Conservation (phyloP, 2,888 invertebrate genomes). For the Protophormia terraenovae region DNA sequence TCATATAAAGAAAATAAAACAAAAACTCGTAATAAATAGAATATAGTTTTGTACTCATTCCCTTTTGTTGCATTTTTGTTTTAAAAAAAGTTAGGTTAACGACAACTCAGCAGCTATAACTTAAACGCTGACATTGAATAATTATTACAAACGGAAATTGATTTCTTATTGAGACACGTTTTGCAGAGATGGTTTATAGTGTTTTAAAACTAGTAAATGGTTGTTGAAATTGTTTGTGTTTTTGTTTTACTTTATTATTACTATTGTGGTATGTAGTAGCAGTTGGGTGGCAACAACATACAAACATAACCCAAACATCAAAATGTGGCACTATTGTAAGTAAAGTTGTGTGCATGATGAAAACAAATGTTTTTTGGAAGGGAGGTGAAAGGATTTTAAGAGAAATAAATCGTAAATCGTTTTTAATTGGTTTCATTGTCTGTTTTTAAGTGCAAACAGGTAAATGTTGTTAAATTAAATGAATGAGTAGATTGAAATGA, state of each 20-base stretch:
- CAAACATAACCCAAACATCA: not conserved
- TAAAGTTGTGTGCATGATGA: not conserved
- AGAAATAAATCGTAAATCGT: conserved; percentile 63
- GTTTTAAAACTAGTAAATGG: conserved; percentile 57
- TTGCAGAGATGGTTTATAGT: conserved; percentile 50
- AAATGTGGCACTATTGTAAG: not conserved
- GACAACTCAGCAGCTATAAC: conserved; percentile 44
- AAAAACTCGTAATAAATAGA: not conserved
- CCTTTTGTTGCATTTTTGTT: not conserved
- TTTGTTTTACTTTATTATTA: conserved; percentile 13
- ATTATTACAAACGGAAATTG: conserved; percentile 81
- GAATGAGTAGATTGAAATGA: conserved; percentile 50
- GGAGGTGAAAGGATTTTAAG: conserved; percentile 10
- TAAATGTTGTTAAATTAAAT: conserved; percentile 61
- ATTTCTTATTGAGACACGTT: conserved; percentile 73
- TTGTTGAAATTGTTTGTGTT: conserved; percentile 33
- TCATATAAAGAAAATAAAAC: no score
- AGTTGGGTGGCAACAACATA: not conserved
- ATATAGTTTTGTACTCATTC: not conserved
- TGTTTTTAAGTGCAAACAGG: conserved; percentile 66
- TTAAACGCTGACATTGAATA: conserved; percentile 73
- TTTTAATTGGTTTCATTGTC: conserved; percentile 68
- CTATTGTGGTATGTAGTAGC: not conserved
- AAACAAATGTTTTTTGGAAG: not conserved
- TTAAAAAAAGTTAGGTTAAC: conserved; percentile 23